Conservation (phyloP, 2,113 vertebrate genomes). For the Microcebus murinus region DNA sequence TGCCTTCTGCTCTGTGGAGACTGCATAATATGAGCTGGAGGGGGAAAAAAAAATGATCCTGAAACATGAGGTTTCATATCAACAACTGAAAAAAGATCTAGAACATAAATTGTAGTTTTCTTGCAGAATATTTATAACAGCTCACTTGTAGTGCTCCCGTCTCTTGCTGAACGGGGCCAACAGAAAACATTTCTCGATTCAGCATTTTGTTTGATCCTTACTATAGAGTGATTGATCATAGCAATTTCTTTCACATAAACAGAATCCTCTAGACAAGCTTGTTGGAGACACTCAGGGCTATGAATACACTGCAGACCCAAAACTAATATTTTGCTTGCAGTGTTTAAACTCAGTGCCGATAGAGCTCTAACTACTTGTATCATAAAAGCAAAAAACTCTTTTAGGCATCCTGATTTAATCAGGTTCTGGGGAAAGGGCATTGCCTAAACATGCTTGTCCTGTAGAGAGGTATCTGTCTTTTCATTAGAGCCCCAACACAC, state of each 20-base stretch:
- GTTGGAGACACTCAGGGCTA: slow-evolving; percentile 65
- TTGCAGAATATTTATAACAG: slow-evolving; percentile 49
- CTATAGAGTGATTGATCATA: slow-evolving; percentile 71
- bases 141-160: slow-evolving; percentile 34
- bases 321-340: slow-evolving; percentile 70
- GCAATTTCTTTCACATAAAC: slow-evolving; percentile 80
- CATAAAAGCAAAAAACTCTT: slow-evolving; percentile 6
- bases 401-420: slow-evolving; percentile 70
- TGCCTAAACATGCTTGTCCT: neutral
- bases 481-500: slow-evolving; percentile 38
- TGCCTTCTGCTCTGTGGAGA: neutral
- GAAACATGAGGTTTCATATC: neutral
- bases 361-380: slow-evolving; percentile 53
- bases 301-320: slow-evolving; percentile 63
- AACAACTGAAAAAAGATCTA: neutral
- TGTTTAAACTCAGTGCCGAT: slow-evolving; percentile 71
- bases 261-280: slow-evolving; percentile 78
- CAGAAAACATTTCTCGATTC: slow-evolving; percentile 70
- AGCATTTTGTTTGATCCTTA: slow-evolving; percentile 75
- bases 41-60: neutral
- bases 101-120: slow-evolving; percentile 49
- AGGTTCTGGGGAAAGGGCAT: slow-evolving; percentile 33
- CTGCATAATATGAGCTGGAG: neutral
- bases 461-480: slow-evolving; percentile 70
- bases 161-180: slow-evolving; percentile 44